A percentile compares a stretch with the other conserved stretches of the same genome.
These are phyloP conservation scores for Drosophila vallismaia DNA, from an alignment of 2,888 invertebrate species.

Conservation along the genomic window DNA sequence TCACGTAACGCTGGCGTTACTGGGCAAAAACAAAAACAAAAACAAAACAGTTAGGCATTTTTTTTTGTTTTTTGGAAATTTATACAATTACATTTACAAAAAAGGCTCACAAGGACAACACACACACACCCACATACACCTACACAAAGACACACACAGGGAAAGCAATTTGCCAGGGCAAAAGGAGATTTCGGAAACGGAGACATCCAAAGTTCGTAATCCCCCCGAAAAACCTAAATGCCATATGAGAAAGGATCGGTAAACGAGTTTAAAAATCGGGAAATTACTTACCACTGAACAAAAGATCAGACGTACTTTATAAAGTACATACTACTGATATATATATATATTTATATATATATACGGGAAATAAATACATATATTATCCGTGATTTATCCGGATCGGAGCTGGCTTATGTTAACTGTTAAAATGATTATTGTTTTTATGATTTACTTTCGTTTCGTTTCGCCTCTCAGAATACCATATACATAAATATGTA, in stretches of 20 bases:
- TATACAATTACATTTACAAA: constrained; percentile 58
- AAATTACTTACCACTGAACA: constrained; percentile 56
- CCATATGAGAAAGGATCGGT: constrained; percentile 1
- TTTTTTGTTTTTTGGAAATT: constrained; percentile 60
- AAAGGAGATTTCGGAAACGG: constrained; percentile 6
- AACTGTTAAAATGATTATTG: not conserved
- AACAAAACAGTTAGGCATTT: constrained; percentile 32
- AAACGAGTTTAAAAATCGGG: constrained; percentile 22
- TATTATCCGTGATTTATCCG: not conserved
- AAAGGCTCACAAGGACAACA: constrained; percentile 25
- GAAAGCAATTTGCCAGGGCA: constrained; percentile 11
- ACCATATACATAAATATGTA: constrained; percentile 43
- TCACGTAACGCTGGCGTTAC: constrained; percentile 77
- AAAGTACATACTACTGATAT: constrained; percentile 8
- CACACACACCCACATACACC: constrained; percentile 25
- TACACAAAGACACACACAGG: constrained; percentile 11
- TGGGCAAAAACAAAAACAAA: constrained; percentile 36
- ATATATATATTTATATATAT: constrained; percentile 11
- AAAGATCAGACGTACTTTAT: constrained; percentile 55
- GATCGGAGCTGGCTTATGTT: constrained; percentile 23
- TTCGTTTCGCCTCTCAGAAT: constrained; percentile 35
- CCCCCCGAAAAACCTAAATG: constrained; percentile 2
- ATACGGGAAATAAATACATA: not conserved
- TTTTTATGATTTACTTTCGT: constrained; percentile 19
- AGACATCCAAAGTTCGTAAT: constrained; percentile 11